phyloP scores from a whole-genome alignment of 2,113 vertebrate species.

The Corydoras sp. region DNA sequence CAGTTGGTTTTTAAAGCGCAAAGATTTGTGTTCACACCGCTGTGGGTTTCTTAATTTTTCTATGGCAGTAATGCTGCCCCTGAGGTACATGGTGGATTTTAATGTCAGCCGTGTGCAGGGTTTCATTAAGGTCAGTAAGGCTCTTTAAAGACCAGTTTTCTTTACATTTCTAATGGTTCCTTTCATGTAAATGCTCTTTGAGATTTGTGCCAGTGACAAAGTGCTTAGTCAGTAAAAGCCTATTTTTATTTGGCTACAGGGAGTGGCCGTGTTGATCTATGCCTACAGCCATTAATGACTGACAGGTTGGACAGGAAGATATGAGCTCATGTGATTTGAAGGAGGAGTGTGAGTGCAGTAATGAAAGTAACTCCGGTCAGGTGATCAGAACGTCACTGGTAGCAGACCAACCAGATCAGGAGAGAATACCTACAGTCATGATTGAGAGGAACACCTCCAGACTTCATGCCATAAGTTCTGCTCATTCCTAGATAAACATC shows the following conservation, averaged over 20 bases:
- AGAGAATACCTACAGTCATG: background rate
- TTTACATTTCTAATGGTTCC: background rate
- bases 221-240: background rate
- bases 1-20: too few species aligned
- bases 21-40: too few species aligned
- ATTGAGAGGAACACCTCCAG: too few species aligned
- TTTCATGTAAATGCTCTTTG: background rate
- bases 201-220: background rate
- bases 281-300: conserved; percentile 24
- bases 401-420: conserved; percentile 27
- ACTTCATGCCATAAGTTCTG: too few species aligned
- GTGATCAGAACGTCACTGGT: conserved; percentile 48
- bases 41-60: too few species aligned
- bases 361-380: conserved; percentile 14
- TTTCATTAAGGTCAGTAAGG: background rate
- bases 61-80: too few species aligned
- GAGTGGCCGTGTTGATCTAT: conserved; percentile 24
- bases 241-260: conserved; percentile 5
- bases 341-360: conserved; percentile 16
- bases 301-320: conserved; percentile 46
- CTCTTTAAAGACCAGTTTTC: background rate
- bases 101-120: background rate
- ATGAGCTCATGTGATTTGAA: conserved; percentile 33
- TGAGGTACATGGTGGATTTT: too few species aligned
- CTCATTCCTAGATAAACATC: too few species aligned